phyloP scores from a whole-genome alignment of 2,113 vertebrate species.

The Pogona vitticeps region DNA sequence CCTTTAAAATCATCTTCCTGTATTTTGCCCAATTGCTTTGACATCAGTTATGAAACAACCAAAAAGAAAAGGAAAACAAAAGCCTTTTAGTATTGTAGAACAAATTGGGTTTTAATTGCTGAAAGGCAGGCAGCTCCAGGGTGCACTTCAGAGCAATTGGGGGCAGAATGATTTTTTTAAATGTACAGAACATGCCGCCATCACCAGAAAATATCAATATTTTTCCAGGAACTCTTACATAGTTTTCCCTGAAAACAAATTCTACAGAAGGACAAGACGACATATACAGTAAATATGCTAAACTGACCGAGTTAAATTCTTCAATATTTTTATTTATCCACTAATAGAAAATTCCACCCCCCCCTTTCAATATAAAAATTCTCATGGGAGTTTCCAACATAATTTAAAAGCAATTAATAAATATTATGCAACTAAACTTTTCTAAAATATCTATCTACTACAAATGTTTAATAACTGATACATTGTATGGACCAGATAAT shows the following conservation, averaged over 20 bases:
- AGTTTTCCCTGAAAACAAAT: neutral
- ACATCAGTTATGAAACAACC: neutral
- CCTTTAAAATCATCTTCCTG: conserved; percentile 22
- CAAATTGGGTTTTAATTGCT: conserved; percentile 31
- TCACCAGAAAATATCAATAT: neutral
- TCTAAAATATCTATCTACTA: neutral
- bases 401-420: conserved; percentile 26
- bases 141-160: neutral
- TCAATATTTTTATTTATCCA: neutral
- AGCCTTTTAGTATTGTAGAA: neutral
- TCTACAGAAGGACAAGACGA: neutral
- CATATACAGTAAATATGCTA: neutral
- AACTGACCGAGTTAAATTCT: neutral
- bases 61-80: neutral
- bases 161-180: neutral
- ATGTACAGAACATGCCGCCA: neutral
- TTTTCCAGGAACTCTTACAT: conserved; percentile 8
- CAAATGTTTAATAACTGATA: neutral
- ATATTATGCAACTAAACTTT: neutral
- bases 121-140: conserved; percentile 30
- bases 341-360: neutral
- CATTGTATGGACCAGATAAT: neutral
- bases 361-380: conserved; percentile 15
- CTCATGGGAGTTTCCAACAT: neutral
- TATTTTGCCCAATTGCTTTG: conserved; percentile 29